phyloP scores from a whole-genome alignment of 2,113 vertebrate genomes.

The Sapayoa aenigma region DNA sequence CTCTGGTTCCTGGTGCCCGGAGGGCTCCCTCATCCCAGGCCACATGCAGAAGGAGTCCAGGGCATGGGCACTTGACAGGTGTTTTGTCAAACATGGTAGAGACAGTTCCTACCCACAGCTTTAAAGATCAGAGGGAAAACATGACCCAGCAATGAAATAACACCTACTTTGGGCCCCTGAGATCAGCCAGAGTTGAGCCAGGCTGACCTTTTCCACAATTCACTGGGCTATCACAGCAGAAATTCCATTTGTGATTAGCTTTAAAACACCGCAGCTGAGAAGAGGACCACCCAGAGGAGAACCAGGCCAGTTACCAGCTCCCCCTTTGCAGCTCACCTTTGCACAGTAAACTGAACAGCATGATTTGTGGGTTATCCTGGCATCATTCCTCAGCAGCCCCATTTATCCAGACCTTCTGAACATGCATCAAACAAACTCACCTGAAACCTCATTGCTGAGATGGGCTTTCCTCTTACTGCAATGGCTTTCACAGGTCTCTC shows the following conservation, averaged over 20 bases:
- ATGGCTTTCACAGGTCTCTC: neutral
- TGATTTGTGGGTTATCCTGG: neutral
- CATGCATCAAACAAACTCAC: neutral
- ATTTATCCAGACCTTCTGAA: neutral
- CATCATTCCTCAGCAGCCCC: neutral
- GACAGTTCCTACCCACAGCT: neutral
- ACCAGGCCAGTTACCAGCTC: neutral
- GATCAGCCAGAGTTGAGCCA: neutral
- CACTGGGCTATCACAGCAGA: neutral
- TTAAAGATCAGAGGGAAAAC: neutral
- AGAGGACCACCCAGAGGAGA: neutral
- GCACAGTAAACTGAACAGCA: neutral
- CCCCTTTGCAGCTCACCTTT: neutral
- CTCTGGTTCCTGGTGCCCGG: neutral
- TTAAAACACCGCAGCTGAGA: neutral
- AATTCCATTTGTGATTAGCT: neutral
- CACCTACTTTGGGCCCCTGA: neutral
- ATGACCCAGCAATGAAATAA: neutral
- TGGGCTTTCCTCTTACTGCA: neutral
- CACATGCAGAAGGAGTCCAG: neutral
- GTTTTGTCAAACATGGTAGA: neutral
- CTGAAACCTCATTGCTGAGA: neutral
- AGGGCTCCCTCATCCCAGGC: accelerated
- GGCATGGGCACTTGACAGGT: neutral
- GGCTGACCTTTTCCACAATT: neutral